Percentiles rank a stretch among this genome's conserved stretches.
Evolutionary conservation across 2,888 invertebrate species (phyloP).

Genomic region (Napeogenes inachia): DNA sequence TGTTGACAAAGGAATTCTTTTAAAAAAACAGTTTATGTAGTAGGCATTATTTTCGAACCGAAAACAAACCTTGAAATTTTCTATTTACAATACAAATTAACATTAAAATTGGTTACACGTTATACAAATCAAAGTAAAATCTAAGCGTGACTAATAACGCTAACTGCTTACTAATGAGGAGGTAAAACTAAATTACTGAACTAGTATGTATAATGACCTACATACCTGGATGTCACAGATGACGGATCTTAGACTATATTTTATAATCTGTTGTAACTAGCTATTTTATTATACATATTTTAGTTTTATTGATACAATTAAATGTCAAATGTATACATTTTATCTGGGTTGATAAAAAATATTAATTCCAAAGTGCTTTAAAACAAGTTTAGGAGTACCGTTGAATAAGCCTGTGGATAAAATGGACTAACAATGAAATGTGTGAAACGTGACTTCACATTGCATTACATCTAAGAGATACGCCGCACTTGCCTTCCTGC

Average conservation of each 20-base stretch:
- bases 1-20: too few species aligned
- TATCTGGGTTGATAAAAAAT: too few species aligned
- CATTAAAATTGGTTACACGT: slow-evolving; percentile 20
- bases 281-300: background rate
- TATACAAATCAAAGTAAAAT: slow-evolving; percentile 23
- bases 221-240: slow-evolving; percentile 17
- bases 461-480: slow-evolving; percentile 14
- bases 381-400: slow-evolving; percentile 24
- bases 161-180: slow-evolving; percentile 28
- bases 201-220: slow-evolving; percentile 19
- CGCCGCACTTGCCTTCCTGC: slow-evolving; percentile 20
- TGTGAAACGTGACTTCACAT: slow-evolving; percentile 24
- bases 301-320: too few species aligned
- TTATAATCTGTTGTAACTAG: background rate
- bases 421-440: slow-evolving; percentile 26
- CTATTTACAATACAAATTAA: slow-evolving; percentile 1
- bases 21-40: too few species aligned
- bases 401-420: slow-evolving; percentile 23
- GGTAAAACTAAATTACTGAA: slow-evolving; percentile 21
- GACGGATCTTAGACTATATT: slow-evolving; percentile 1
- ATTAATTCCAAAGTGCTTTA: slow-evolving; percentile 11
- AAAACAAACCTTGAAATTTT: too few species aligned
- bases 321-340: too few species aligned
- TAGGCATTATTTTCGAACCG: too few species aligned
- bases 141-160: slow-evolving; percentile 24